A percentile compares a stretch with the other conserved stretches of the same genome.
Evolutionary conservation across 35 echinoderm and acorn worm species (phyloP).

Genomic region (Heliocidaris tuberculata): DNA sequence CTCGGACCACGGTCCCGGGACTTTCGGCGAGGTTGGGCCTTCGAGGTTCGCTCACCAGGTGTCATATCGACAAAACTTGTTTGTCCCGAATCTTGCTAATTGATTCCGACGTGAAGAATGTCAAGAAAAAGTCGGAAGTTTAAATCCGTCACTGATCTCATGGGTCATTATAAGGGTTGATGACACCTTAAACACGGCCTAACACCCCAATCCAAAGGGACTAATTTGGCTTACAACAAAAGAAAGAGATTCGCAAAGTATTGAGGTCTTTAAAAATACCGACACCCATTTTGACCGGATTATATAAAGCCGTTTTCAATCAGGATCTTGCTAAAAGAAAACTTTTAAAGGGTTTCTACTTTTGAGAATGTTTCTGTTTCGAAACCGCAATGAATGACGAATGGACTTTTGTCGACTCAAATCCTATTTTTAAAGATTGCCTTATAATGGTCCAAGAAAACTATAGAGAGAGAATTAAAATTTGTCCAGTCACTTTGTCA

Average conservation of each 20-base stretch:
- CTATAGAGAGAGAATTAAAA: too few relatives aligned
- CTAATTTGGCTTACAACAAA: not conserved
- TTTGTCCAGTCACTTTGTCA: too few relatives aligned
- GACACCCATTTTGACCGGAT: not conserved
- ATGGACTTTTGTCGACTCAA: not conserved
- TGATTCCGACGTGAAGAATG: not conserved
- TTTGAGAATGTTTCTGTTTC: not conserved
- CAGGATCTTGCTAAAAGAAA: not conserved
- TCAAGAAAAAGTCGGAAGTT: constrained; percentile 5
- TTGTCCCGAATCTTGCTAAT: not conserved
- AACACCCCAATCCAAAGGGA: not conserved
- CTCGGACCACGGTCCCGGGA: not conserved
- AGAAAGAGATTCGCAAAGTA: not conserved
- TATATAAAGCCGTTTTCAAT: not conserved
- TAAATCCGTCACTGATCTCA: not conserved
- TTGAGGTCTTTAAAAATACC: too few relatives aligned
- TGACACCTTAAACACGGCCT: not conserved
- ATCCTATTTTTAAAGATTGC: not conserved
- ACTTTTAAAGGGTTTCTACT: not conserved
- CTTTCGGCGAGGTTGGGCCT: not conserved
- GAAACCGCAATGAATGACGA: not conserved
- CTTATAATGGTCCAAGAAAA: too few relatives aligned
- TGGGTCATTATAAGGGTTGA: not conserved
- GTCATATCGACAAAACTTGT: not conserved
- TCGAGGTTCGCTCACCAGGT: not conserved